phyloP scores from a whole-genome alignment of 2,113 vertebrate genomes.

The Catharus bicknelli region DNA sequence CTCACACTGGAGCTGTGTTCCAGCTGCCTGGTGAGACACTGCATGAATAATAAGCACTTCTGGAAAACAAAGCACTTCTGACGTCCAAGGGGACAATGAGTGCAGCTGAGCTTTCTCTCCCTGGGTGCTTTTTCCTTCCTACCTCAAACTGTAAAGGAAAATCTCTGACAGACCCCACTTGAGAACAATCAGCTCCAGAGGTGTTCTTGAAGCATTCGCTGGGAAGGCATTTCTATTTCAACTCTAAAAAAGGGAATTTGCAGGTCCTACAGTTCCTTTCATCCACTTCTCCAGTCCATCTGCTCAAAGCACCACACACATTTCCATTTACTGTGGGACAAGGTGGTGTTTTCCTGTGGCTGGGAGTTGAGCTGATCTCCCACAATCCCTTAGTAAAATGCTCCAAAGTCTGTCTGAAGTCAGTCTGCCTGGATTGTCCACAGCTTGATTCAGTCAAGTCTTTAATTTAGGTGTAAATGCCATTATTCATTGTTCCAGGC shows the following conservation, averaged over 20 bases:
- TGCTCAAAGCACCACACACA: neutral
- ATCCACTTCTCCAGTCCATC: neutral
- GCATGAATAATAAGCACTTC: constrained; percentile 24
- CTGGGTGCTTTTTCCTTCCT: neutral
- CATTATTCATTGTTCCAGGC: neutral
- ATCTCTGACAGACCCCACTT: neutral
- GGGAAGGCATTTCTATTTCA: neutral
- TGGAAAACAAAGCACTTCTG: constrained; percentile 33
- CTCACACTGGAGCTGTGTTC: neutral
- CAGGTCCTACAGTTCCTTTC: neutral
- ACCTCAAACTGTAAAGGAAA: neutral
- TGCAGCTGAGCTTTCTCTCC: neutral
- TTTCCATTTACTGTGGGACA: neutral
- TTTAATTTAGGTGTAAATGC: neutral
- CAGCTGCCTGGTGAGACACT: constrained; percentile 10
- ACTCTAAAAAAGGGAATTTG: neutral
- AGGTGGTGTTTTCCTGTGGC: neutral
- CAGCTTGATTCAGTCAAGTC: neutral
- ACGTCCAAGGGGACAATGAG: neutral
- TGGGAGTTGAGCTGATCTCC: neutral
- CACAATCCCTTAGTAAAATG: neutral
- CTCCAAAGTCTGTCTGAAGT: neutral
- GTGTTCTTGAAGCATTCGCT: neutral
- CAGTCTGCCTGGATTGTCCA: neutral
- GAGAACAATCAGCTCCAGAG: neutral